Base-by-base conservation (phyloP, 2,888 invertebrate species). In the Drosophila imparisetae region DNA sequence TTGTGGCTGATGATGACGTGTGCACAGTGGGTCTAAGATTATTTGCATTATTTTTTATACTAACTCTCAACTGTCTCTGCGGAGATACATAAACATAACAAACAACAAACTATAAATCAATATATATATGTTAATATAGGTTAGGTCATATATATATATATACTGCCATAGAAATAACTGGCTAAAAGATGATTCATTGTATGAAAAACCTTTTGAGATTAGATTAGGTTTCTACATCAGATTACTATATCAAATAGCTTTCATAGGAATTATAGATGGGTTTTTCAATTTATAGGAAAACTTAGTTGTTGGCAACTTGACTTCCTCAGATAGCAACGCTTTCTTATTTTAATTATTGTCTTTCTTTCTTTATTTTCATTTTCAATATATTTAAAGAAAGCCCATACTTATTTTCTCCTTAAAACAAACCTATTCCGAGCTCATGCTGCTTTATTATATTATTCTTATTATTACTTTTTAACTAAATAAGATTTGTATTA, bases 1-100 rank as follows among this genome's bases (percentile, higher is more conserved):
- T 30, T 53, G 59, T 29, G n/a, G 61, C 34, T 45, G 24, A 5
- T 57, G 75, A 75, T 83, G 85, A 85, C 83, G 80, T 74, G 66
- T 34, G 73, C 66, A 83, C 80, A 57, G 85, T 83, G 81, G 80
- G 4, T 15, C 1, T 2, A 13, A 13, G 0, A 7, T 2, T 15
- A 53, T n/a, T 21, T 53, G 4, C 4, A 15, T 7, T 2, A 21
- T 21, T 21, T 21, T 13, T 1, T 13, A 7, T 21, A 21, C 11
- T 6, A 21, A 21, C 6, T 42, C 21, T 6, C 13, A 42, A 13
- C 3, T 3, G 3, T 21, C 42, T 13, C 3, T 21, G 42, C 42
- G 13, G 3, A 21, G 13, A 13, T 45, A 42, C 6, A 7, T 21
- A 21, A 42, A 3, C 30, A 32, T 32, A 32, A 30, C 3, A 21